Evolutionary conservation across 2,113 vertebrate species (phyloP).

Genomic region (Micromys minutus): DNA sequence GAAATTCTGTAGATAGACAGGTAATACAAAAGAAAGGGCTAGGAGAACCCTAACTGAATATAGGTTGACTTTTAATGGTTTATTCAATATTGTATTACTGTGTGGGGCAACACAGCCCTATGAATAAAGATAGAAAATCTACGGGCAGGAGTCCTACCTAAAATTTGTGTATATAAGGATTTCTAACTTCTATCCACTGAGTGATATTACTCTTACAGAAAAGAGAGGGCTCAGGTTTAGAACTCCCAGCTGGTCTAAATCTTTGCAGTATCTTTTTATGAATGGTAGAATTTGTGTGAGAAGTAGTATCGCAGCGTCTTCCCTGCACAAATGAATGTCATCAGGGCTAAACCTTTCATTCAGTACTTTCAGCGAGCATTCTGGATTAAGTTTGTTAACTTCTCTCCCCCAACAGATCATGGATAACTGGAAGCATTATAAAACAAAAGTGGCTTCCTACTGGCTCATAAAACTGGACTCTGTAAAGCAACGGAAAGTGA

Average conservation of each 20-base stretch:
- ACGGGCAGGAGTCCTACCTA: not conserved
- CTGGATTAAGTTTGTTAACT: slow-evolving; percentile 44
- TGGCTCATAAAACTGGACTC: slow-evolving; percentile 98
- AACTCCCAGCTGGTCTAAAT: not conserved
- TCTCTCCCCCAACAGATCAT: slow-evolving; percentile 88
- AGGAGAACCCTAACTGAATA: not conserved
- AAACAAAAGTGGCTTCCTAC: slow-evolving; percentile 97
- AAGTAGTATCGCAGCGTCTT: not conserved
- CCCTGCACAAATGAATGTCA: not conserved
- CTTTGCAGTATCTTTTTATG: not conserved
- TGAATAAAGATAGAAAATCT: slow-evolving; percentile 33
- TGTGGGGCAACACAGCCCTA: not conserved
- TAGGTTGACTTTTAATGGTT: not conserved
- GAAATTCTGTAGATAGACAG: not conserved
- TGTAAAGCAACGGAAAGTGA: slow-evolving; percentile 95
- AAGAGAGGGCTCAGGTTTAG: not conserved
- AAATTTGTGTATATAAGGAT: not conserved
- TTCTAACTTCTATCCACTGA: slow-evolving; percentile 31
- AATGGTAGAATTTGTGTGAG: slow-evolving; percentile 8
- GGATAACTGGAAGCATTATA: slow-evolving; percentile 98
- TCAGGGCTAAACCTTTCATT: not conserved
- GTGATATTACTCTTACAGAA: not conserved
- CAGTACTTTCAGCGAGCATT: not conserved
- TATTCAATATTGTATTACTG: slow-evolving; percentile 31
- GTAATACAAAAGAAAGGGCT: not conserved